Base-by-base conservation (phyloP, 2,888 invertebrate species). In the Phortica magna region DNA sequence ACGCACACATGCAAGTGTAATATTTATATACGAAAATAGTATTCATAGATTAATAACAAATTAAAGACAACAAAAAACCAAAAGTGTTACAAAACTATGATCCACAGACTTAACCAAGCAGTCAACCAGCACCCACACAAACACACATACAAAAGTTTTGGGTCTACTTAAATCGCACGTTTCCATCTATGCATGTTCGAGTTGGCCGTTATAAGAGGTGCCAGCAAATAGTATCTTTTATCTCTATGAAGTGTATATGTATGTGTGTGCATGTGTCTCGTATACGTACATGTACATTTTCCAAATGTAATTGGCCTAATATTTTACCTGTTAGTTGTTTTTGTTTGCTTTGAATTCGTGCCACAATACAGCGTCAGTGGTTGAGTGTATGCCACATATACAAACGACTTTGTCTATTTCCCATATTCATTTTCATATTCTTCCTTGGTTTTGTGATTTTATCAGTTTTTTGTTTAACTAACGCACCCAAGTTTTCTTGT, bases 271-370 rank as follows among this genome's bases (percentile, higher is more conserved):
- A 12, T 19, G 55, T n/a, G n/a, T n/a, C n/a, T n/a, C n/a, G n/a
- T n/a, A n/a, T n/a, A n/a, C 17, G 42, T 41, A 14, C 77, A 83
- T 88, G 88, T 87, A 84, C 79, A 88, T 88, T 85, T 87, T 78
- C 76, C 72, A 79, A 87, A 83, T 84, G 88, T 88, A 85, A 85
- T 88, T 85, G 89, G 86, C 86, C 88, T 80, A 88, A 85, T 85
- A 88, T 83, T 82, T 83, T 73, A 79, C 84, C 79, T 79, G 79
- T 81, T 76, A 77, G 75, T 19, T 77, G 83, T 85, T 87, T 79
- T 79, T 77, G 88, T 87, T 85, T 87, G 83, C 82, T 84, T 84
- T 87, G 88, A 80, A 84, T 61, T 42, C 53, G 59, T 75, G n/a
- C 43, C 43, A 39, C 65, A 31, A 31, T 41, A 31, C 10, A 64